Base-by-base conservation (phyloP, 2,888 invertebrate species). In the Melitaea athalia region DNA sequence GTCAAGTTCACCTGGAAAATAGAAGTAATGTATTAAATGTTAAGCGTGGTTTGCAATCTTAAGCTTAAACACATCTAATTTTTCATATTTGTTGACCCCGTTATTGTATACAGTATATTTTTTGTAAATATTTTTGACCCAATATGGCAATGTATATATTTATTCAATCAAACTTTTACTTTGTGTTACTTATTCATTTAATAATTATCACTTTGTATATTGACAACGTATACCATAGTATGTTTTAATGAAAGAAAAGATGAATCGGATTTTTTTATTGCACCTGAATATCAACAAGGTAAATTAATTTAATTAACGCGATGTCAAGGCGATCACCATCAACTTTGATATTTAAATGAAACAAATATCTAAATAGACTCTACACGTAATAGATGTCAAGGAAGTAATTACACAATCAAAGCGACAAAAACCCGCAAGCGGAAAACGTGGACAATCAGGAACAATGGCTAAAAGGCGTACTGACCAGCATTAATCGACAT, bases 1-100 rank as follows among this genome's bases (percentile, higher is more conserved):
- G 83, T 98, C 97, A 81, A 98, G 85, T 86, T 95, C 94, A 78
- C 98, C 97, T 97, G 89, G 50, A 93, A 64, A 63, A 67, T 17
- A 53, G 6, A 10, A 49, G 12, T 47, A 12, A 63, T 38, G 2
- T 38, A 38, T 38, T 38, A 3, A 38, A 38, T 38, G 3, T 38
- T 38, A 8, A 38, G 33, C 8, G 5, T 38, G 1, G 0, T 8
- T 38, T 38, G 8, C 38, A 38, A 38, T 38, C 8, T 38, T 38
- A 38, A 38, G 8, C 6, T 38, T 38, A 38, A 38, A 5, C 1
- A 8, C 5, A 38, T 7, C 38, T 38, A 7, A 7, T 38, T 38
- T 33, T 38, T 24, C 1, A 24, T 24, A 24, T 24, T 24, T 3
- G 24, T 24, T 24, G 24, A 24, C 24, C 24, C 24, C 3, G 24